Evolutionary conservation across 2,113 vertebrate species (phyloP).

Genomic region (Pongo abelii): DNA sequence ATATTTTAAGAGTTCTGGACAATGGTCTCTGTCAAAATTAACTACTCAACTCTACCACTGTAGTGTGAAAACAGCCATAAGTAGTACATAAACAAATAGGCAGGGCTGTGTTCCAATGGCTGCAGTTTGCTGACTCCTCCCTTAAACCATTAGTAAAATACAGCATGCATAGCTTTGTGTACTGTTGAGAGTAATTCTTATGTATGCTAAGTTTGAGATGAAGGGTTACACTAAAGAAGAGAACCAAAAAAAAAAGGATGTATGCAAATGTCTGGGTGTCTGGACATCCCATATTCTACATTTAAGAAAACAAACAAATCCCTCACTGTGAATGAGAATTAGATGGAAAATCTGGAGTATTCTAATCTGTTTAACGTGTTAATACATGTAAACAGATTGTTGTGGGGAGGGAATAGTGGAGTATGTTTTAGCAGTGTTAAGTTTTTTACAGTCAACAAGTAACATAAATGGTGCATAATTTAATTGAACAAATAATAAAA

Average conservation of each 20-base stretch:
- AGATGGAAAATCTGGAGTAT: background rate
- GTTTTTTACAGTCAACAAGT: constrained; percentile 4
- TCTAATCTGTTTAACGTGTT: background rate
- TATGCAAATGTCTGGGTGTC: background rate
- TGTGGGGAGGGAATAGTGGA: background rate
- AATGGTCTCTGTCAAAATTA: background rate
- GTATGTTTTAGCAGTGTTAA: background rate
- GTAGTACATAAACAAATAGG: background rate
- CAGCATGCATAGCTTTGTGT: background rate
- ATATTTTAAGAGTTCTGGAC: background rate
- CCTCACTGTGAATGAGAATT: background rate
- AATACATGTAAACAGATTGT: background rate
- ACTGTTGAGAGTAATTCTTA: background rate
- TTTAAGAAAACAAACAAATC: constrained; percentile 38
- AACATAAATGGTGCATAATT: background rate
- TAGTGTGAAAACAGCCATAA: background rate
- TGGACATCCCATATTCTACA: background rate
- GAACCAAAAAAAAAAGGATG: background rate
- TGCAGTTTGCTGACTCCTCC: background rate
- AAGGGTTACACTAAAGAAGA: background rate
- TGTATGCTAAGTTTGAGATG: background rate
- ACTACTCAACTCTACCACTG: background rate
- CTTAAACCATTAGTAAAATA: background rate
- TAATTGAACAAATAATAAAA: constrained; percentile 1
- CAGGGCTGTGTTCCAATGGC: background rate